phyloP scores from a whole-genome alignment of 2,888 invertebrate species.

The Ctena decussata region DNA sequence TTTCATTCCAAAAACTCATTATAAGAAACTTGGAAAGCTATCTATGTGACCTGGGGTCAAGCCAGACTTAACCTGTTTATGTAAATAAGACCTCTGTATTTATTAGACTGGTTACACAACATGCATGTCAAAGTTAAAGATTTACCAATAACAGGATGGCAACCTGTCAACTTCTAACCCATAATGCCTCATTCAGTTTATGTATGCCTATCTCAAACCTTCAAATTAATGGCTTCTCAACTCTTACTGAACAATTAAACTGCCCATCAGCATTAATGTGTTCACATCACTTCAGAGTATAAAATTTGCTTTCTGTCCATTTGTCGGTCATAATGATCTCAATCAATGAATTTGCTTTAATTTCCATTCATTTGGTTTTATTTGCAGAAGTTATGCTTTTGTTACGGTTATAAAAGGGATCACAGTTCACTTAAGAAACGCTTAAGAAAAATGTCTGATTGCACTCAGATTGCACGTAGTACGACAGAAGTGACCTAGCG shows the following conservation, averaged over 20 bases:
- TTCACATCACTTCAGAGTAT: neutral
- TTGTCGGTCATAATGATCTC: constrained; percentile 11
- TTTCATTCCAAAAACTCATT: constrained; percentile 9
- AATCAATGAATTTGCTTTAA: constrained; percentile 24
- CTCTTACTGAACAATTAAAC: constrained; percentile 24
- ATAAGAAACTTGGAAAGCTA: constrained; percentile 11
- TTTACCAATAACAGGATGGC: constrained; percentile 3
- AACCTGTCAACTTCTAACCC: constrained; percentile 13
- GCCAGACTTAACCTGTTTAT: constrained; percentile 49
- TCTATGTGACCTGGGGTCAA: constrained; percentile 64
- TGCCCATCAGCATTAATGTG: constrained; percentile 29
- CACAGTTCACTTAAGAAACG: constrained; percentile 9
- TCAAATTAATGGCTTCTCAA: neutral
- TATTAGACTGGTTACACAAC: constrained; percentile 6
- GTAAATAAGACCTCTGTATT: constrained; percentile 50
- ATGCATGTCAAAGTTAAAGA: constrained; percentile 13
- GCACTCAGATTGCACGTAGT: constrained; percentile 6
- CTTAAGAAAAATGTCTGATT: constrained; percentile 11
- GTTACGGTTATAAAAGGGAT: constrained; percentile 45
- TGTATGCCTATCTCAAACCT: constrained; percentile 9
- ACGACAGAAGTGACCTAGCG: neutral
- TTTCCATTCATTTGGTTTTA: constrained; percentile 20
- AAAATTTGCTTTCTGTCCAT: constrained; percentile 14
- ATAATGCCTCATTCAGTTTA: constrained; percentile 17
- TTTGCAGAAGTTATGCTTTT: constrained; percentile 56